Evolutionary conservation across 2,888 invertebrate genomes (phyloP).

Genomic region (Trachelus troglodyta): DNA sequence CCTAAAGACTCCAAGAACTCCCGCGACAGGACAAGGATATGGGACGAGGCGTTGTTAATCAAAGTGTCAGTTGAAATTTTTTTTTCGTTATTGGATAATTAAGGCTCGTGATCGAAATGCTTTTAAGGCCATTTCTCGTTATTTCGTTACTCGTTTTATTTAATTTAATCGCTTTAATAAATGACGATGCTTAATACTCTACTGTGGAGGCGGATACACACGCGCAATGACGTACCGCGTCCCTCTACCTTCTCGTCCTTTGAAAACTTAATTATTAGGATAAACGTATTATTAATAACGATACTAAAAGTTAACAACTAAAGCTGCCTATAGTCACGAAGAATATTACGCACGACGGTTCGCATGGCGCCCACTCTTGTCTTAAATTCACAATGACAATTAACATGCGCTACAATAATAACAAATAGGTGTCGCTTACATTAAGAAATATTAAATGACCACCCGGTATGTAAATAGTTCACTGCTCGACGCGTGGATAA

Average conservation of each 20-base stretch:
- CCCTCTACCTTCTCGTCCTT: slow-evolving; percentile 13
- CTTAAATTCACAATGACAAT: not conserved
- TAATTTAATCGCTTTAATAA: slow-evolving; percentile 34
- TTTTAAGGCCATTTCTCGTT: slow-evolving; percentile 41
- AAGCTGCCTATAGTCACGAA: slow-evolving; percentile 31
- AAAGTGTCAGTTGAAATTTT: not conserved
- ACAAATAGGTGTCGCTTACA: not conserved
- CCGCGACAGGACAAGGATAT: not conserved
- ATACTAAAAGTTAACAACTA: slow-evolving; percentile 30
- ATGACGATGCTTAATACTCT: not conserved
- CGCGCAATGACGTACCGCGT: slow-evolving; percentile 6
- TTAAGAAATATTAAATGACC: not conserved
- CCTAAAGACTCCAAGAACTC: not conserved
- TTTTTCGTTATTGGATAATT: slow-evolving; percentile 6
- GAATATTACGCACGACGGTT: slow-evolving; percentile 5
- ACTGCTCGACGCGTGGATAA: not conserved
- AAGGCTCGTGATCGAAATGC: slow-evolving; percentile 60
- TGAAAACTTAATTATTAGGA: slow-evolving; percentile 37
- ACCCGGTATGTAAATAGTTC: not conserved
- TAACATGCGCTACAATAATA: not conserved
- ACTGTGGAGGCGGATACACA: slow-evolving; percentile 5
- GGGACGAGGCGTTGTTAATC: not conserved
- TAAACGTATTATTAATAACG: slow-evolving; percentile 32
- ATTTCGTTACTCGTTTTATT: slow-evolving; percentile 33
- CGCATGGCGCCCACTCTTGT: not conserved